Conservation (phyloP, 2,113 vertebrate genomes). For the Labeo catla region DNA sequence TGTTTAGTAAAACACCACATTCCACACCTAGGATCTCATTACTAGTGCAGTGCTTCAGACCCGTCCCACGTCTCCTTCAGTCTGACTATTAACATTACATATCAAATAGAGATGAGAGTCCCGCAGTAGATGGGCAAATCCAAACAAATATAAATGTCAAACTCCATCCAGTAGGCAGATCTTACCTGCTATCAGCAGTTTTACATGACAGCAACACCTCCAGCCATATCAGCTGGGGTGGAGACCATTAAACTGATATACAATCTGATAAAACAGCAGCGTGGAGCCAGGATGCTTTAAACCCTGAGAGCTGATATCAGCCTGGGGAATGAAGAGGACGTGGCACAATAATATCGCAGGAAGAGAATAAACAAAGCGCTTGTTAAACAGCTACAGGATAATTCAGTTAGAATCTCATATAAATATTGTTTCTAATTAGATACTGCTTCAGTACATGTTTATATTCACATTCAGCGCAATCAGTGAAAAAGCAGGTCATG, state of each 20-base stretch:
- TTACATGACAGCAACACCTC: slow-evolving; percentile 46
- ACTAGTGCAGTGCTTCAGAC: not conserved
- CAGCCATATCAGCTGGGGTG: slow-evolving; percentile 44
- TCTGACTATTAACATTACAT: not conserved
- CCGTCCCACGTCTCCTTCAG: not conserved
- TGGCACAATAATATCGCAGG: not conserved
- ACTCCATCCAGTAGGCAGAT: slow-evolving; percentile 25
- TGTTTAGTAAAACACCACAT: slow-evolving; percentile 50
- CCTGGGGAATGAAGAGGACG: slow-evolving; percentile 8
- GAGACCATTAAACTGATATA: slow-evolving; percentile 43
- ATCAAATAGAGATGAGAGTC: not conserved
- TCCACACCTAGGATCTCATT: slow-evolving; percentile 47
- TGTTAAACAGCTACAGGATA: not conserved
- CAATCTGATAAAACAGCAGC: slow-evolving; percentile 25
- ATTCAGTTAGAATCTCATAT: not conserved
- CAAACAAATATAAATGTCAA: not conserved
- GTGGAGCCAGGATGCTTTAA: slow-evolving; percentile 47
- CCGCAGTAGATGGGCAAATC: not conserved
- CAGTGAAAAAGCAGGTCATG: not conserved
- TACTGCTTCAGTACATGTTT: not conserved
- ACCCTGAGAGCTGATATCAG: slow-evolving; percentile 44
- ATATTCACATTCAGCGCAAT: not conserved
- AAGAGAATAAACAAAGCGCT: not conserved
- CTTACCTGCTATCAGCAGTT: slow-evolving; percentile 31
- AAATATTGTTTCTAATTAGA: not conserved